Evolutionary conservation across 2,888 invertebrate species (phyloP).

Genomic region (Drosophila vallismaia): DNA sequence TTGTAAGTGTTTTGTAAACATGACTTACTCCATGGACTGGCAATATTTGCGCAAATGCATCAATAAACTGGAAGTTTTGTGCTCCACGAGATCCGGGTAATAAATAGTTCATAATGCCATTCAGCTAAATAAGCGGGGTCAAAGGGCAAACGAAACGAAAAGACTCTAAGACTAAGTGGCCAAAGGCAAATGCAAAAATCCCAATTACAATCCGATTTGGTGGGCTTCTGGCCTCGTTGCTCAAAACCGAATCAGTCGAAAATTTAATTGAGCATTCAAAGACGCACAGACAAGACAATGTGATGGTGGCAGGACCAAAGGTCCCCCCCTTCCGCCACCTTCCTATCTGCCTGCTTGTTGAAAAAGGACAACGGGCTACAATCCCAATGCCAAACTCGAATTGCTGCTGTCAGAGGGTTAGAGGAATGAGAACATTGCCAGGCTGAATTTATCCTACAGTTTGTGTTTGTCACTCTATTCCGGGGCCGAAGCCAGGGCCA

Average conservation of each 20-base stretch:
- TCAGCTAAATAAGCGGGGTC: slow-evolving; percentile 2
- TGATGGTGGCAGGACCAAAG: slow-evolving; percentile 22
- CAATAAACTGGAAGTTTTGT: slow-evolving; percentile 28
- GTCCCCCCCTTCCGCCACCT: slow-evolving; percentile 1
- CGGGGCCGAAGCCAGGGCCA: slow-evolving; percentile 10
- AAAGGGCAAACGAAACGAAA: background rate
- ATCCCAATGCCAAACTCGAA: slow-evolving; percentile 55
- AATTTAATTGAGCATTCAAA: slow-evolving; percentile 81
- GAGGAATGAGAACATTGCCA: slow-evolving; percentile 27
- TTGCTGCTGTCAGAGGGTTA: slow-evolving; percentile 61
- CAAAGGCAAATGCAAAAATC: slow-evolving; percentile 59
- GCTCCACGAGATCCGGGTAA: slow-evolving; percentile 7
- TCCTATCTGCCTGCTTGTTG: background rate
- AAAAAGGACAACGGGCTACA: slow-evolving; percentile 23
- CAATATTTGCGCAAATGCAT: slow-evolving; percentile 55
- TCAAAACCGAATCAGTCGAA: slow-evolving; percentile 59
- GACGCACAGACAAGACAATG: slow-evolving; percentile 68
- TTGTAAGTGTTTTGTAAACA: slow-evolving; percentile 76
- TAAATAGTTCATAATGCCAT: slow-evolving; percentile 53
- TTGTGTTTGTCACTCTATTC: slow-evolving; percentile 71
- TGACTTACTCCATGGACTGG: slow-evolving; percentile 59
- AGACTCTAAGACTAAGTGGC: slow-evolving; percentile 23
- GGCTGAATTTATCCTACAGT: slow-evolving; percentile 65
- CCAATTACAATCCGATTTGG: slow-evolving; percentile 79
- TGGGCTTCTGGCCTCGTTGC: slow-evolving; percentile 13